phyloP scores from a whole-genome alignment of 2,113 vertebrate species.

The Coregonus clupeaformis region DNA sequence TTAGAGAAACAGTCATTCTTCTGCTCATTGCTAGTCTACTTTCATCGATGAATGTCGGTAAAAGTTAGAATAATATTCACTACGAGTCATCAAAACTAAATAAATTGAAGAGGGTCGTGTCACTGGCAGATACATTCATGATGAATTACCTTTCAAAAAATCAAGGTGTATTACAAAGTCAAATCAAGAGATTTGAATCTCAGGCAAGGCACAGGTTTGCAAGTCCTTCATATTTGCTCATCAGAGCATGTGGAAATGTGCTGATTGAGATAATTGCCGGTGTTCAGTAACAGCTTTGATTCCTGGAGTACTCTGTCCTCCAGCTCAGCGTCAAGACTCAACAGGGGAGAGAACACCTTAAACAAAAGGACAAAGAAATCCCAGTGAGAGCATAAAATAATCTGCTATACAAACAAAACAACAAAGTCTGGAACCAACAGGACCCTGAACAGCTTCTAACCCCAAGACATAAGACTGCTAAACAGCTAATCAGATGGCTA shows the following conservation, averaged over 20 bases:
- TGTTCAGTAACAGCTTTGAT: constrained; percentile 14
- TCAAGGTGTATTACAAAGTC: background rate
- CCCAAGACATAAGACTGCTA: too few relatives aligned
- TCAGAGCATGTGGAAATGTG: background rate
- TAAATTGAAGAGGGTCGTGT: background rate
- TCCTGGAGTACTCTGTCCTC: constrained; percentile 62
- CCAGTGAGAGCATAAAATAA: constrained; percentile 1
- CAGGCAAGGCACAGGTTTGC: background rate
- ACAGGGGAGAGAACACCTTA: constrained; percentile 66
- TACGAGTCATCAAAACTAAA: too few relatives aligned
- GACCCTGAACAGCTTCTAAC: too few relatives aligned
- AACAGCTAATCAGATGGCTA: too few relatives aligned
- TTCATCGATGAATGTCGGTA: background rate
- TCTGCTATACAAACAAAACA: too few relatives aligned
- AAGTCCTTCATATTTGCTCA: background rate
- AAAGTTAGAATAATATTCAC: too few relatives aligned
- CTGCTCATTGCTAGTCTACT: background rate
- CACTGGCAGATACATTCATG: background rate
- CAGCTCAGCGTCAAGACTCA: constrained; percentile 69
- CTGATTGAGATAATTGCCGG: background rate
- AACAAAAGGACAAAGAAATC: constrained; percentile 32
- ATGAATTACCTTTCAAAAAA: background rate
- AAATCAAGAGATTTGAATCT: background rate
- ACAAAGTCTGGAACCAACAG: background rate
- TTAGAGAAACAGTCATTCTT: too few relatives aligned